phyloP scores from a whole-genome alignment of 2,113 vertebrate species.

The Phoenicopterus ruber region DNA sequence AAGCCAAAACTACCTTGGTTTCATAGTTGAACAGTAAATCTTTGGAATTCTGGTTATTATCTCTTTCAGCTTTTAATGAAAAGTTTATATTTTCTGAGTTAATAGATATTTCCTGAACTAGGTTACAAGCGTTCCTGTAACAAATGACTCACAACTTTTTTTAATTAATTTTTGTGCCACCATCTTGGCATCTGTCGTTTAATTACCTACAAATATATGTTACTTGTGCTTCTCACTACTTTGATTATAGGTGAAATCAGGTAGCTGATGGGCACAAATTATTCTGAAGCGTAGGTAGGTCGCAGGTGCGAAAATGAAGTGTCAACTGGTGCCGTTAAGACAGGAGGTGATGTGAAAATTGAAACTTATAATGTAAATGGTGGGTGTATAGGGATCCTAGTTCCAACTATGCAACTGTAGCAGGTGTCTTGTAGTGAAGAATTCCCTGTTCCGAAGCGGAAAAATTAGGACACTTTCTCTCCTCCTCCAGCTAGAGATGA shows the following conservation, averaged over 20 bases:
- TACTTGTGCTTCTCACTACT: not conserved
- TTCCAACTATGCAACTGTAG: not conserved
- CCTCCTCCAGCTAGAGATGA: not conserved
- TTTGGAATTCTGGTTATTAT: not conserved
- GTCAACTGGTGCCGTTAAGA: not conserved
- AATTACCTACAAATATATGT: not conserved
- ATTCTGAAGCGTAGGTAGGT: not conserved
- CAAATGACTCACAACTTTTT: not conserved
- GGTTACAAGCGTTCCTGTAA: not conserved
- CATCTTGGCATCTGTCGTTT: not conserved
- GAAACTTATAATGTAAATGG: not conserved
- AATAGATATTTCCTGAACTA: not conserved
- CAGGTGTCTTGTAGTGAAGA: not conserved
- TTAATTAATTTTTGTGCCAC: not conserved
- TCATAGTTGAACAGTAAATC: not conserved
- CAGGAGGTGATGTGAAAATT: not conserved
- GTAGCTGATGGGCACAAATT: not conserved
- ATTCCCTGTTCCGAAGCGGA: not conserved
- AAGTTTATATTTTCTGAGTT: not conserved
- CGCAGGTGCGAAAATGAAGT: not conserved
- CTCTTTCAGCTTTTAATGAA: not conserved
- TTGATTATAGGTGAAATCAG: not conserved
- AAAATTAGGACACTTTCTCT: not conserved
- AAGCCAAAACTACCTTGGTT: not conserved
- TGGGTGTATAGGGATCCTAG: not conserved